Evolutionary conservation across 2,113 vertebrate species (phyloP).

Genomic region (Proterorhinus semilunaris): DNA sequence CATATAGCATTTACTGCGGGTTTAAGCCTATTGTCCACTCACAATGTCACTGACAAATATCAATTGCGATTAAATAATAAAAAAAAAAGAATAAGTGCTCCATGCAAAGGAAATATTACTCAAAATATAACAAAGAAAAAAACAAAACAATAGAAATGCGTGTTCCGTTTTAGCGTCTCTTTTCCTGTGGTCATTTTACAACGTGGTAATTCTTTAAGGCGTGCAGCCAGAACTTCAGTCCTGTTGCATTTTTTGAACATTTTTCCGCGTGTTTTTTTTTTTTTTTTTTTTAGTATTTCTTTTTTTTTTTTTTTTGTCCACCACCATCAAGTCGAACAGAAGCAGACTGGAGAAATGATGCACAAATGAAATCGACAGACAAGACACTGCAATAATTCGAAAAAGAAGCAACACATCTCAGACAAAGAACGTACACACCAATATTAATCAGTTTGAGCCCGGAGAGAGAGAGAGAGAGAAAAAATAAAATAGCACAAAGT

Average conservation of each 20-base stretch:
- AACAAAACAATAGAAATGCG: conserved; percentile 28
- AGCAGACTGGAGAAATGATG: conserved; percentile 43
- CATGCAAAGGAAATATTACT: conserved; percentile 68
- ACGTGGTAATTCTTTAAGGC: conserved; percentile 64
- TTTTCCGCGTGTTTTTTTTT: conserved; percentile 47
- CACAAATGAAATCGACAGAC: conserved; percentile 52
- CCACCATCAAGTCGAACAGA: conserved; percentile 46
- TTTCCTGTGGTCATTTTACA: conserved; percentile 61
- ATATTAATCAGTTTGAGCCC: conserved; percentile 69
- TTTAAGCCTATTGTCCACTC: conserved; percentile 47
- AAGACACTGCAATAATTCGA: conserved; percentile 62
- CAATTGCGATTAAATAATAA: conserved; percentile 47
- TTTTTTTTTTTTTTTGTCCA: neutral
- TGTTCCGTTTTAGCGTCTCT: conserved; percentile 63
- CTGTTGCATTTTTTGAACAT: conserved; percentile 57
- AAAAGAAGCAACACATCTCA: conserved; percentile 70
- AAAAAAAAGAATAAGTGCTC: conserved; percentile 75
- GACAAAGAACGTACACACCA: conserved; percentile 71
- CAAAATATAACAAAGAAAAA: neutral
- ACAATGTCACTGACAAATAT: conserved; percentile 47
- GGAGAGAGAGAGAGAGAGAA: neutral
- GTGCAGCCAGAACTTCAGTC: conserved; percentile 63
- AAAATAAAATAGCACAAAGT: conserved; percentile 63
- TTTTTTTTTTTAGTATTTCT: too few relatives aligned
- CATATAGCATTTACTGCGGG: conserved; percentile 52